Evolutionary conservation across 2,113 vertebrate species (phyloP).

Genomic region (Sylvilagus bachmani): DNA sequence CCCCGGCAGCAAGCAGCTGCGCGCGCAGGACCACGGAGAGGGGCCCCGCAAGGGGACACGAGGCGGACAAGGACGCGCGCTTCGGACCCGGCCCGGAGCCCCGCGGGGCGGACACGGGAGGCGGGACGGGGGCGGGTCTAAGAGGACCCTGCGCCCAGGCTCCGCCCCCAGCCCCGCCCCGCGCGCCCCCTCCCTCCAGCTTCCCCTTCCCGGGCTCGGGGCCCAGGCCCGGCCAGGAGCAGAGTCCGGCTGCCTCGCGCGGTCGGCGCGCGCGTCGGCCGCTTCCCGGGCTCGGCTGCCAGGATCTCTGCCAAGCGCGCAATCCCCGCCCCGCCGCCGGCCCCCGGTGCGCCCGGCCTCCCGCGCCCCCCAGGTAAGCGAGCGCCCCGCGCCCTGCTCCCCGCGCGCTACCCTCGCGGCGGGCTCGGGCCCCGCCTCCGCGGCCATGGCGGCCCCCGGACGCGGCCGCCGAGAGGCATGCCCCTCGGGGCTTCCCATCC

Average conservation of each 20-base stretch:
- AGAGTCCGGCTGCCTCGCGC: neutral
- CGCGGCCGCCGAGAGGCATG: neutral
- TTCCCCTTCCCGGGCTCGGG: neutral
- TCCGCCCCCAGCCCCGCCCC: neutral
- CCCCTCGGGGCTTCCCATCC: neutral
- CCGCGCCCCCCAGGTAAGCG: constrained; percentile 65
- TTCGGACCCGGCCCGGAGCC: neutral
- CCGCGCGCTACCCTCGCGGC: neutral
- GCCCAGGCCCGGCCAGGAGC: neutral
- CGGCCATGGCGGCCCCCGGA: neutral
- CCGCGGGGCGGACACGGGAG: neutral
- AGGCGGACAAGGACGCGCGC: too few relatives aligned
- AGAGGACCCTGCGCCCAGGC: neutral
- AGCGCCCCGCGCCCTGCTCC: neutral
- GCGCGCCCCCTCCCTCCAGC: neutral
- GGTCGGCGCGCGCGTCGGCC: accelerated
- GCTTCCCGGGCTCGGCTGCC: neutral
- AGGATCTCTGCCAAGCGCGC: neutral
- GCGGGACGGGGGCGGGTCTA: neutral
- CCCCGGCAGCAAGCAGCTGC: neutral
- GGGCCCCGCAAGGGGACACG: neutral
- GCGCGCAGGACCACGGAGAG: neutral
- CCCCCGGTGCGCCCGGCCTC: neutral
- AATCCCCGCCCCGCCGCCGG: neutral
- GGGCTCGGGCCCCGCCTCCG: neutral